Conservation (phyloP, 2,888 invertebrate species). For the Ctenicera cuprea region DNA sequence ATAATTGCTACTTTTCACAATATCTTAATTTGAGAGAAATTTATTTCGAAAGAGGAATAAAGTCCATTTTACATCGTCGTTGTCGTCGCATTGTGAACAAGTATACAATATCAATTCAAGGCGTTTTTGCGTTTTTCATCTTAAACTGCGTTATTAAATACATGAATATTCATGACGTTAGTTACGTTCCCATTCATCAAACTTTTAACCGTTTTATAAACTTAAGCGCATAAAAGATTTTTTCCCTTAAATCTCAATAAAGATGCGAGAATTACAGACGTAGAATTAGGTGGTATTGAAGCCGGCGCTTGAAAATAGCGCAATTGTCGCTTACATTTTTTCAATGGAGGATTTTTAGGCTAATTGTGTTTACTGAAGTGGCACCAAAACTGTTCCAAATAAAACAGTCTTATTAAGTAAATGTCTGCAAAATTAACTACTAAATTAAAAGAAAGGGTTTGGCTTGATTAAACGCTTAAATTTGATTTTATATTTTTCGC, state of each 20-base stretch:
- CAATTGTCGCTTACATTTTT: slow-evolving; percentile 69
- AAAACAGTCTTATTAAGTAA: background rate
- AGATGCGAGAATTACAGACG: slow-evolving; percentile 66
- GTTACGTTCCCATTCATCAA: slow-evolving; percentile 66
- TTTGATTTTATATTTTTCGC: too few species aligned
- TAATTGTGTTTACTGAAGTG: slow-evolving; percentile 60
- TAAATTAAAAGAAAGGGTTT: background rate
- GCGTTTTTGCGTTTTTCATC: slow-evolving; percentile 50
- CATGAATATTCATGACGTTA: slow-evolving; percentile 67
- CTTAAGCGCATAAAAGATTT: slow-evolving; percentile 65
- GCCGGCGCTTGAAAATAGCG: slow-evolving; percentile 64
- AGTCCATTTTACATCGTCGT: slow-evolving; percentile 20
- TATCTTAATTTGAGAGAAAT: too few species aligned
- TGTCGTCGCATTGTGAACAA: slow-evolving; percentile 37
- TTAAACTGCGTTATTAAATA: slow-evolving; percentile 60
- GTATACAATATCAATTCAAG: slow-evolving; percentile 49
- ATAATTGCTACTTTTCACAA: too few species aligned
- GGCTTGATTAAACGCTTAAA: too few species aligned
- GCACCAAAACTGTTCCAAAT: slow-evolving; percentile 47
- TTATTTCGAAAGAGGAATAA: slow-evolving; percentile 5
- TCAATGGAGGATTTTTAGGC: slow-evolving; percentile 63
- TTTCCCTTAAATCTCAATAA: slow-evolving; percentile 65
- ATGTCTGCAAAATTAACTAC: background rate
- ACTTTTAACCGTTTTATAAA: slow-evolving; percentile 67
- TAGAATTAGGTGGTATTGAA: slow-evolving; percentile 69